Evolutionary conservation across 2,888 invertebrate species (phyloP).

Genomic region (Noctua fimbriata): DNA sequence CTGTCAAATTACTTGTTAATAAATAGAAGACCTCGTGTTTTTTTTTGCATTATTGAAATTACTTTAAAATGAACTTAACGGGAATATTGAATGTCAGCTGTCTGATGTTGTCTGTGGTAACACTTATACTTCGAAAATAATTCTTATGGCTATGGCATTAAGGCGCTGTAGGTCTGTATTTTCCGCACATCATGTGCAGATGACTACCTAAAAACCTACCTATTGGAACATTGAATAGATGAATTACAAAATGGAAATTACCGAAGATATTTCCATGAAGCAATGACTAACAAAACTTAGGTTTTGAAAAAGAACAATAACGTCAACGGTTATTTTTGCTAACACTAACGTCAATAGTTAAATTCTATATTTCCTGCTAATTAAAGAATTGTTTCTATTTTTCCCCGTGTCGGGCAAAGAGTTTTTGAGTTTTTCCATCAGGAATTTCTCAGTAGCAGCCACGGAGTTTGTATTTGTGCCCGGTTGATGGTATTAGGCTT

Average conservation of each 20-base stretch:
- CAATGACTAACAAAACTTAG: background rate
- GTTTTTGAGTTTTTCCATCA: too few species aligned
- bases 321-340: background rate
- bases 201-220: background rate
- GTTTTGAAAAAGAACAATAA: background rate
- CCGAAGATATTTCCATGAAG: conserved; percentile 1
- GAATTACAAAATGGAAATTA: background rate
- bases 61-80: background rate
- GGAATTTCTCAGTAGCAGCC: too few species aligned
- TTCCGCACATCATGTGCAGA: background rate
- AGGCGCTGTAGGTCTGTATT: background rate
- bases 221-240: background rate
- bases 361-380: background rate
- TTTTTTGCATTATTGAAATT: background rate
- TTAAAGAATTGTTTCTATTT: too few species aligned
- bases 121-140: background rate
- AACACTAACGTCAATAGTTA: background rate
- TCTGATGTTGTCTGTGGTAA: background rate
- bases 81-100: background rate
- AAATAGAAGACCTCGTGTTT: background rate
- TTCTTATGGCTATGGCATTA: background rate
- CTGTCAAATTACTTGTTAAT: background rate
- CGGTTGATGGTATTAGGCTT: too few species aligned
- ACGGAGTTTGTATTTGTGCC: too few species aligned
- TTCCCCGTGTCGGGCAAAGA: too few species aligned